A percentile compares a stretch with the other conserved stretches of the same genome.
phyloP scores from a whole-genome alignment of 2,888 invertebrate species.

The Zeuzera pyrina region DNA sequence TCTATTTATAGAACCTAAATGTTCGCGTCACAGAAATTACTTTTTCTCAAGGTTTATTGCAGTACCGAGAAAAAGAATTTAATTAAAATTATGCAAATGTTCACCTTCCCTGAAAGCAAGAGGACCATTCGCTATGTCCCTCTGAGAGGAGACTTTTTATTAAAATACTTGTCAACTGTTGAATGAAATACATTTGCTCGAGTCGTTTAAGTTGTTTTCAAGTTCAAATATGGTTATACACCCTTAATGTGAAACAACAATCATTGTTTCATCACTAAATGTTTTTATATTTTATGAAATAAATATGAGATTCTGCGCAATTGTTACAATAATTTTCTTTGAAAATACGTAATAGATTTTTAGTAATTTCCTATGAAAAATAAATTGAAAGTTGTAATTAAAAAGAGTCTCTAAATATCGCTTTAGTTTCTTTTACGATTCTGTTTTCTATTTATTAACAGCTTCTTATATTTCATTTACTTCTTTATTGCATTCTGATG shows the following conservation, averaged over 20 bases:
- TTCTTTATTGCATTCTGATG: too few relatives aligned
- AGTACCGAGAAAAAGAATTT: conserved; percentile 24
- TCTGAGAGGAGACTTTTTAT: conserved; percentile 30
- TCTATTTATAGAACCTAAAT: too few relatives aligned
- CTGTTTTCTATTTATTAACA: too few relatives aligned
- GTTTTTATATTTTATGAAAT: not conserved
- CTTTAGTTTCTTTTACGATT: too few relatives aligned
- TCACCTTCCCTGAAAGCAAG: conserved; percentile 25
- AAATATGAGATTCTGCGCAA: not conserved
- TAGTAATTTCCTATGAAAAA: not conserved
- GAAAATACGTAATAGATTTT: not conserved
- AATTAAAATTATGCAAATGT: conserved; percentile 51
- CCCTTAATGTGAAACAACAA: not conserved
- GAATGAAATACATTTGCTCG: conserved; percentile 8
- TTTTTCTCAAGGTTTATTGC: conserved; percentile 17
- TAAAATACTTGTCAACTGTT: conserved; percentile 26
- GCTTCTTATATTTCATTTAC: too few relatives aligned
- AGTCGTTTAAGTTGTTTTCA: too few relatives aligned
- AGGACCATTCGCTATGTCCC: conserved; percentile 19
- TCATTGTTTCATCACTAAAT: not conserved
- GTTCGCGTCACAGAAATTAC: conserved; percentile 10
- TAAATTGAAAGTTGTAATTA: not conserved
- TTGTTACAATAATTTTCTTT: not conserved
- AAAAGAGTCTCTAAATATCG: not conserved
- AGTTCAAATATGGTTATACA: conserved; percentile 26